Evolutionary conservation across 2,113 vertebrate genomes (phyloP).

Genomic region (Mesoclemmys tuberculata): DNA sequence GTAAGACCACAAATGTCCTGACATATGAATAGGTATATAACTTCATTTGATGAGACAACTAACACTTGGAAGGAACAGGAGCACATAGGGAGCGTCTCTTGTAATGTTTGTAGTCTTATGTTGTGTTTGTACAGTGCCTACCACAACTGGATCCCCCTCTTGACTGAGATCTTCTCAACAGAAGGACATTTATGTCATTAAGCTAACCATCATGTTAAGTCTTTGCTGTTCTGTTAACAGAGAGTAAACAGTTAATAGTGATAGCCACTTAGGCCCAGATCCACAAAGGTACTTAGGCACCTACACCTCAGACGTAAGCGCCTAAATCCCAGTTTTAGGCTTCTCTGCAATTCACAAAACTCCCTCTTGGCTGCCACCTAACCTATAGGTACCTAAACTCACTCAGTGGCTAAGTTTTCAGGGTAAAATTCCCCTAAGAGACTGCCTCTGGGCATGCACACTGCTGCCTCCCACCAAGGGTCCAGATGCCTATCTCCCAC

Average conservation of each 20-base stretch:
- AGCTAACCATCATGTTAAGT: background rate
- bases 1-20: conserved; percentile 53
- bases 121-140: background rate
- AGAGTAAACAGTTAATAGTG: background rate
- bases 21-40: conserved; percentile 55
- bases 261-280: background rate
- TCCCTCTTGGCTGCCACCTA: background rate
- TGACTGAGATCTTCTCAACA: background rate
- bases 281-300: background rate
- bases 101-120: no score
- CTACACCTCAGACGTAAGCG: background rate
- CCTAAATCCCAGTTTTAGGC: no score
- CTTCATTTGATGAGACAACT: conserved; percentile 62
- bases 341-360: no score
- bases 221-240: background rate
- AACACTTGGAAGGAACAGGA: conserved; percentile 51
- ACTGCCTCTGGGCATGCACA: background rate
- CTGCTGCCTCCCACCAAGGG: background rate
- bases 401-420: background rate
- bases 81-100: background rate
- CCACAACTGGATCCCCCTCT: background rate
- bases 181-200: background rate
- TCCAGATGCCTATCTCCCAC: background rate
- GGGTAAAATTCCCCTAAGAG: background rate
- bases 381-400: background rate